Percentiles rank a stretch among this genome's conserved stretches.
These are phyloP conservation scores for Hyles vespertilio DNA, from an alignment of 1,140 invertebrate species.

Conservation along the genomic window DNA sequence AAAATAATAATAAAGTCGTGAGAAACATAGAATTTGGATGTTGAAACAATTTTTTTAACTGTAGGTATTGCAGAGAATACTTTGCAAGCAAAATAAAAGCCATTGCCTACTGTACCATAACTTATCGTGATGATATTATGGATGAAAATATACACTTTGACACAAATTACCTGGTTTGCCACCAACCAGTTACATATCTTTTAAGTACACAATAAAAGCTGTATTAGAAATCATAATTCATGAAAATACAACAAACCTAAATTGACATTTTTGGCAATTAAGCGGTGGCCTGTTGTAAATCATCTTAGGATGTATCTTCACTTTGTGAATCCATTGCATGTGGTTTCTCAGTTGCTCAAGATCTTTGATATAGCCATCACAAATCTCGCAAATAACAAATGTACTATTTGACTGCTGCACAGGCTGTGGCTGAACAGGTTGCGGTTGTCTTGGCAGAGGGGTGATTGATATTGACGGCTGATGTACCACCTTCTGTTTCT, in stretches of 20 bases:
- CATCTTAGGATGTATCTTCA: slow-evolving; percentile 97
- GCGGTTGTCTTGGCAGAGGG: slow-evolving; percentile 84
- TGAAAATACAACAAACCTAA: slow-evolving; percentile 75
- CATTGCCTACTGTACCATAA: too few relatives aligned
- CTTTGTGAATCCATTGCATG: slow-evolving; percentile 98
- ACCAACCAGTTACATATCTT: too few relatives aligned
- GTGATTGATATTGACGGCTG: slow-evolving; percentile 93
- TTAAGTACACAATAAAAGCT: neutral
- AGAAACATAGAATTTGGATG: too few relatives aligned
- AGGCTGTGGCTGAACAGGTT: slow-evolving; percentile 26
- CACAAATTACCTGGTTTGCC: too few relatives aligned
- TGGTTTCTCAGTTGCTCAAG: slow-evolving; percentile 93
- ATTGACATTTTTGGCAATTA: slow-evolving; percentile 97
- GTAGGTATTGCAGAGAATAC: too few relatives aligned
- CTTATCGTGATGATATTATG: too few relatives aligned
- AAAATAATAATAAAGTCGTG: slow-evolving; percentile 73
- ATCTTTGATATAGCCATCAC: slow-evolving; percentile 96
- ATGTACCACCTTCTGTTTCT: slow-evolving; percentile 49
- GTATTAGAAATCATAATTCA: neutral
- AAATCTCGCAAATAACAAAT: slow-evolving; percentile 96
- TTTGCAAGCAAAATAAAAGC: too few relatives aligned
- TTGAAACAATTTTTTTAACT: too few relatives aligned
- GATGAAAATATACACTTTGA: too few relatives aligned
- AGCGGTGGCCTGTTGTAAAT: slow-evolving; percentile 95
- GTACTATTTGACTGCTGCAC: slow-evolving; percentile 80